Percentiles rank a stretch among this genome's conserved stretches.
Conservation (phyloP, 2,113 vertebrate species). For the Micronisus gabar region DNA sequence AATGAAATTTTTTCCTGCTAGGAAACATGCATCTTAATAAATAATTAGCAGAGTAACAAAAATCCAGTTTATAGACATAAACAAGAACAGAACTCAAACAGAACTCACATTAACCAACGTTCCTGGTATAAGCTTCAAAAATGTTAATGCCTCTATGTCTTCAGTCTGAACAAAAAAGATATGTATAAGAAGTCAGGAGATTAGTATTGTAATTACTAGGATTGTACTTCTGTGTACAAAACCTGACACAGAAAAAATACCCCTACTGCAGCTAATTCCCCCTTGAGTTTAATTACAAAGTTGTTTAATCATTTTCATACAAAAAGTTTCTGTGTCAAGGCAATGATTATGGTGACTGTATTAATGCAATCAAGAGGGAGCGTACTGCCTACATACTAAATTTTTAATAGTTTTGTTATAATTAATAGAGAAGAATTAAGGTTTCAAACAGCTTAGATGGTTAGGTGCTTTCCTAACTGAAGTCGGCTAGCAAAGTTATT, state of each 20-base stretch:
- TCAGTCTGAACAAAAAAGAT: not conserved
- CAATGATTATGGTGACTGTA: not conserved
- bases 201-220: not conserved
- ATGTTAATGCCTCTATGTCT: not conserved
- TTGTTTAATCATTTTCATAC: not conserved
- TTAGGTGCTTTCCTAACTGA: not conserved
- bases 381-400: not conserved
- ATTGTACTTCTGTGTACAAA: not conserved
- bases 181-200: not conserved
- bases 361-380: not conserved
- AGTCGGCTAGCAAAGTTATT: not conserved
- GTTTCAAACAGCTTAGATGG: not conserved
- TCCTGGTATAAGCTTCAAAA: not conserved
- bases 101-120: not conserved
- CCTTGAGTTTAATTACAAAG: not conserved
- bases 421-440: not conserved
- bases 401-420: not conserved
- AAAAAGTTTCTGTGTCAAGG: not conserved
- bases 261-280: not conserved
- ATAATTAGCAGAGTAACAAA: not conserved
- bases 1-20: not conserved
- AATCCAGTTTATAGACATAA: not conserved
- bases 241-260: not conserved
- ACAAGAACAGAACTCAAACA: not conserved
- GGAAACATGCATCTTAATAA: not conserved